Conservation (phyloP, 2,888 invertebrate genomes). For the Quadroppia sp. region DNA sequence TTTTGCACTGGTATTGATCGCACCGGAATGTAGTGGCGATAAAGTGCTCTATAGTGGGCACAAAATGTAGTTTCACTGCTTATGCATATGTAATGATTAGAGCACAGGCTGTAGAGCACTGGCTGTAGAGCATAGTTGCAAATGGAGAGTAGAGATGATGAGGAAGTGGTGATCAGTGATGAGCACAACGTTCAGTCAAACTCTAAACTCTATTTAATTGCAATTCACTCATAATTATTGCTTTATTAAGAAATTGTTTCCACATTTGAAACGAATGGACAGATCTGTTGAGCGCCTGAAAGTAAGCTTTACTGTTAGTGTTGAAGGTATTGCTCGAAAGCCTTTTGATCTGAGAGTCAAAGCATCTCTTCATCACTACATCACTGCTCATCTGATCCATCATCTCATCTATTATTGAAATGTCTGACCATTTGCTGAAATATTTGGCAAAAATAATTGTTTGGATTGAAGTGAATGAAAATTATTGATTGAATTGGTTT, state of each 20-base stretch:
- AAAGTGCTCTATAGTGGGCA: not conserved
- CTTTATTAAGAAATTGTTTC: not conserved
- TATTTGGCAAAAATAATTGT: not conserved
- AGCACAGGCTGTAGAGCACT: not conserved
- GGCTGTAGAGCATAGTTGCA: not conserved
- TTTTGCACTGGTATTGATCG: conserved; percentile 28
- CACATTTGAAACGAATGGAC: not conserved
- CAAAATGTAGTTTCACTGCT: conserved; percentile 3
- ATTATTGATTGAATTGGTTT: not conserved
- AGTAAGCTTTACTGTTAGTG: not conserved
- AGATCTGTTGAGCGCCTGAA: not conserved
- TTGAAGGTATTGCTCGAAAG: not conserved
- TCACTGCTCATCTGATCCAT: not conserved
- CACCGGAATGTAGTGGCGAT: conserved; percentile 28
- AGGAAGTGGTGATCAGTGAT: not conserved
- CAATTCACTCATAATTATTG: not conserved
- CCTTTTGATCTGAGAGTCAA: not conserved
- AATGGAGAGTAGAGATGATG: not conserved
- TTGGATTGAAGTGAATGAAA: not conserved
- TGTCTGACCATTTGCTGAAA: not conserved
- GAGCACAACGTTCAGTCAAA: not conserved
- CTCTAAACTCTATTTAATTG: not conserved
- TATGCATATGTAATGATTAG: conserved; percentile 27
- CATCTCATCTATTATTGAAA: not conserved
- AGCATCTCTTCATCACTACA: conserved; percentile 14